A percentile compares a stretch with the other conserved stretches of the same genome.
phyloP scores from a whole-genome alignment of 2,888 invertebrate genomes.

The Pachydiplax longipennis region DNA sequence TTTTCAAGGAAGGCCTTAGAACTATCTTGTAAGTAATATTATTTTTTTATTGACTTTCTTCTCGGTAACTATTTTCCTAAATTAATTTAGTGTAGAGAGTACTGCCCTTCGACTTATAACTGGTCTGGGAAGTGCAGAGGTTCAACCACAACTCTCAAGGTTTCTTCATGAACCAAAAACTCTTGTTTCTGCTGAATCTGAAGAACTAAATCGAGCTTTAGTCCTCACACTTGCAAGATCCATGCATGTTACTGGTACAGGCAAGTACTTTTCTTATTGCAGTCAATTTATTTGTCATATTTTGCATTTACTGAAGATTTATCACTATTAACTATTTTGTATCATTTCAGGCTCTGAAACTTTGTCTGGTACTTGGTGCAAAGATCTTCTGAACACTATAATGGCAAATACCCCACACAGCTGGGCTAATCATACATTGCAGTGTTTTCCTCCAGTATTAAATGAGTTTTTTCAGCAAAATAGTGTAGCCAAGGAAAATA shows the following conservation, averaged over 20 bases:
- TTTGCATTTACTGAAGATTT: neutral
- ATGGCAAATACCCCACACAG: conserved; percentile 95
- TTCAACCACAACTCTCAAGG: conserved; percentile 90
- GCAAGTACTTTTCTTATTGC: conserved; percentile 22
- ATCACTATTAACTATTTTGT: neutral
- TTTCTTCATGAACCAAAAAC: conserved; percentile 92
- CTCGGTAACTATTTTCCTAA: too few relatives aligned
- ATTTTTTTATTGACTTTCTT: too few relatives aligned
- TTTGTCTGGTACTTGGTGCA: conserved; percentile 81
- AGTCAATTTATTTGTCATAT: neutral
- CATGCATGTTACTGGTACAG: conserved; percentile 86
- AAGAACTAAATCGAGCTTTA: conserved; percentile 92
- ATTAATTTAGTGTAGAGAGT: conserved; percentile 76
- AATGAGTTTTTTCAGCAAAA: conserved; percentile 89
- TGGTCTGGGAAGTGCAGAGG: conserved; percentile 91
- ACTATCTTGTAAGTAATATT: too few relatives aligned
- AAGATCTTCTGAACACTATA: conserved; percentile 86
- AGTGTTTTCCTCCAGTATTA: conserved; percentile 89
- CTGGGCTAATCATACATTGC: conserved; percentile 92
- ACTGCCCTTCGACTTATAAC: conserved; percentile 86
- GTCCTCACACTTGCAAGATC: conserved; percentile 92
- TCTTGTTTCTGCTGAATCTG: conserved; percentile 91
- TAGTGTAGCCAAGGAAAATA: conserved; percentile 85
- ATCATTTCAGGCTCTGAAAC: conserved; percentile 62
- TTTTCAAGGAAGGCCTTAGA: too few relatives aligned